Percentiles rank a stretch among this genome's conserved stretches.
Conservation (phyloP, 1,140 invertebrate genomes). For the Periplaneta americana region DNA sequence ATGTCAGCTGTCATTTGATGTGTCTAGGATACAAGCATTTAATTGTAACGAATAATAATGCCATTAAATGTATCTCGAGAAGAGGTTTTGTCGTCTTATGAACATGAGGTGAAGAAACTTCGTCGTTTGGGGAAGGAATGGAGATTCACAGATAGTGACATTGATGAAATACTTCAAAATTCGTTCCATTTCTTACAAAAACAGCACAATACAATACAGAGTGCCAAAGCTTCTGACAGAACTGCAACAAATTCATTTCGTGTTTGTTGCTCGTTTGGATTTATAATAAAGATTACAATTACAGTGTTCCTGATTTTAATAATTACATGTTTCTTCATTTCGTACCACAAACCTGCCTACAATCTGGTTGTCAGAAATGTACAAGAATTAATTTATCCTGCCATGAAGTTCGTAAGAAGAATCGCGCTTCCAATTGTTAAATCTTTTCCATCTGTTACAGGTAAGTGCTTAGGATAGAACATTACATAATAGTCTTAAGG, state of each 20-base stretch:
- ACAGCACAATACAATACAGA: not conserved
- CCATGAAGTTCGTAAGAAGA: conserved; percentile 51
- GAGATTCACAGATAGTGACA: conserved; percentile 8
- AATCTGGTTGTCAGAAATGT: conserved; percentile 52
- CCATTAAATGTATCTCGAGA: conserved; percentile 1
- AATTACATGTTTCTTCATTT: not conserved
- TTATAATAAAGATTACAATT: not conserved
- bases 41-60: not conserved
- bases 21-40: not conserved
- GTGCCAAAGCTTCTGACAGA: not conserved
- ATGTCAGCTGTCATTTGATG: not conserved
- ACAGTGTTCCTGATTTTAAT: not conserved
- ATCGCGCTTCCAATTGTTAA: conserved; percentile 55
- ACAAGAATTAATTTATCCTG: conserved; percentile 64
- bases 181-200: not conserved
- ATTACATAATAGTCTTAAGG: not conserved
- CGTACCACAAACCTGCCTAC: conserved; percentile 30
- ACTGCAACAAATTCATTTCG: not conserved
- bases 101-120: conserved; percentile 9
- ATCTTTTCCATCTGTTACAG: conserved; percentile 53
- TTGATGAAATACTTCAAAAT: conserved; percentile 8
- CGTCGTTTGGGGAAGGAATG: conserved; percentile 2
- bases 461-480: conserved; percentile 34
- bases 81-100: not conserved
- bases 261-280: not conserved